Conservation (phyloP, 2,888 invertebrate genomes). For the Ectemnius cavifrons region DNA sequence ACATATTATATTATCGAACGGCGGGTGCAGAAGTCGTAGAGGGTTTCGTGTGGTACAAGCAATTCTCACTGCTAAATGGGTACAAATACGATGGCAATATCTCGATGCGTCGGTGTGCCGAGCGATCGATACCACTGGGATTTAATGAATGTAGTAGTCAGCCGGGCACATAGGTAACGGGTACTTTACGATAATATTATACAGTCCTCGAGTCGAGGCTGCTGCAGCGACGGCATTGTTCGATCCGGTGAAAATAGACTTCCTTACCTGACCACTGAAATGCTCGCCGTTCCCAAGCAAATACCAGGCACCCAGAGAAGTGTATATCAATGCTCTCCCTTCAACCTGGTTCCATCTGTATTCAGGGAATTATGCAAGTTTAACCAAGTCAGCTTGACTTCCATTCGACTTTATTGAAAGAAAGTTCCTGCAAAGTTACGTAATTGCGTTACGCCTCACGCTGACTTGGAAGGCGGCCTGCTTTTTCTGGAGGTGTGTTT, state of each 20-base stretch:
- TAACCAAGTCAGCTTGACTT: not conserved
- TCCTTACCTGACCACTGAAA: conserved; percentile 33
- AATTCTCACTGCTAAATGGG: conserved; percentile 48
- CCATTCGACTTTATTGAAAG: not conserved
- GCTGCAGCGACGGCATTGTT: conserved; percentile 39
- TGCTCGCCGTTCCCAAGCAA: conserved; percentile 31
- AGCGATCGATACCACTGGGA: conserved; percentile 51
- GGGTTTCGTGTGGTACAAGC: conserved; percentile 37
- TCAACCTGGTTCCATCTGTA: too few species aligned
- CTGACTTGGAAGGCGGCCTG: not conserved
- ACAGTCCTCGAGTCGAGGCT: conserved; percentile 39
- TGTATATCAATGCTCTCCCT: conserved; percentile 34
- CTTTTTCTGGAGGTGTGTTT: not conserved
- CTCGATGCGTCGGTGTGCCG: conserved; percentile 41
- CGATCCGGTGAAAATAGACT: conserved; percentile 43
- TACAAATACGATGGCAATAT: conserved; percentile 57
- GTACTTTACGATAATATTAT: conserved; percentile 65
- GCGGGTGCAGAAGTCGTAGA: conserved; percentile 39
- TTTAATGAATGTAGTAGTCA: conserved; percentile 53
- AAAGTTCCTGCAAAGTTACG: not conserved
- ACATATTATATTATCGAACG: conserved; percentile 10
- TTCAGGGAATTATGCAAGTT: too few species aligned
- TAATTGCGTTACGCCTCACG: not conserved
- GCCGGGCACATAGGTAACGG: conserved; percentile 44
- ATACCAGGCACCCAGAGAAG: conserved; percentile 29